These are phyloP conservation scores for Peromyscus nudipes DNA, from an alignment of 2,797 vertebrate genomes.

Conservation along the genomic window DNA sequence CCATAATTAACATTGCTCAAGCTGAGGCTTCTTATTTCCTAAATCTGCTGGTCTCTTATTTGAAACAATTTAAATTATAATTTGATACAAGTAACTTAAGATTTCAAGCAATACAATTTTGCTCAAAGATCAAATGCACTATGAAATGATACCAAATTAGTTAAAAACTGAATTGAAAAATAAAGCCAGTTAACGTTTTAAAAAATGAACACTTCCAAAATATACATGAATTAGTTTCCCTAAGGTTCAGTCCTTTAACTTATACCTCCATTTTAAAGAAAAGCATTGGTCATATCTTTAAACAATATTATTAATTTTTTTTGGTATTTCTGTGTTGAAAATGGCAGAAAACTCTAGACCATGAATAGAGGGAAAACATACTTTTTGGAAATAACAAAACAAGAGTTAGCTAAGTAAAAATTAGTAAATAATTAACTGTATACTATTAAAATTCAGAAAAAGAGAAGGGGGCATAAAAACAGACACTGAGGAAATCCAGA, in stretches of 20 bases:
- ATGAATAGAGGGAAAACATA: not conserved
- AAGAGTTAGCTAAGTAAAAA: not conserved
- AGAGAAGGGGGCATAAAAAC: not conserved
- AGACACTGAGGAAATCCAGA: not conserved
- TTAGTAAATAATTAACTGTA: not conserved
- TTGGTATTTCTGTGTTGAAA: not conserved
- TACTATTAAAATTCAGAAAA: not conserved
- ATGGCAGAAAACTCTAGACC: not conserved
- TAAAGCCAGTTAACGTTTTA: not conserved
- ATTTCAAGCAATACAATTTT: conserved; percentile 44
- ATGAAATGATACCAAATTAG: not conserved
- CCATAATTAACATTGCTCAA: conserved; percentile 37
- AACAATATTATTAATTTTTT: not conserved
- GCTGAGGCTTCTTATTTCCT: not conserved
- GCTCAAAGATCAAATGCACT: not conserved
- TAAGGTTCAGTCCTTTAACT: not conserved
- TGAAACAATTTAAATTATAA: conserved; percentile 26
- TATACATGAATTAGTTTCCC: not conserved
- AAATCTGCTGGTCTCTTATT: conserved; percentile 8
- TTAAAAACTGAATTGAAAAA: not conserved
- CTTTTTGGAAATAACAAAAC: not conserved
- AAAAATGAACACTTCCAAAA: not conserved
- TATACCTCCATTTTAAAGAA: not conserved
- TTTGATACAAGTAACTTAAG: not conserved
- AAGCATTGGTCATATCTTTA: not conserved